A percentile compares a stretch with the other conserved stretches of the same genome.
Evolutionary conservation across 2,797 vertebrate genomes (phyloP).

Genomic region (Bovichtus diacanthus): DNA sequence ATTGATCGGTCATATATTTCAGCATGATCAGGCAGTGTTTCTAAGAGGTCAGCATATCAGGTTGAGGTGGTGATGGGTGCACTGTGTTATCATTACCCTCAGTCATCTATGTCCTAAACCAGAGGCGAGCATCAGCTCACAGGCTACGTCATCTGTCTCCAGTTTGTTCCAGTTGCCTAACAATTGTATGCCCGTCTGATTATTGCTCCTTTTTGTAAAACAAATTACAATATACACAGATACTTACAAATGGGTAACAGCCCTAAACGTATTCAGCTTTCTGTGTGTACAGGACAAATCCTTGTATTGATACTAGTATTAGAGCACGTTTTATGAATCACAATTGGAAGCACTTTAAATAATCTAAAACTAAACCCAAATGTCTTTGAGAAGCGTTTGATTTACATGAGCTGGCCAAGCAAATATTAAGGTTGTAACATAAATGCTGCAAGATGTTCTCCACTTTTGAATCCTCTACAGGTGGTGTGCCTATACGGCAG

Average conservation of each 20-base stretch:
- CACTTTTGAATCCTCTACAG: neutral
- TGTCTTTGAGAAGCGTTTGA: neutral
- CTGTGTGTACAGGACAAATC: neutral
- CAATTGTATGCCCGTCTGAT: neutral
- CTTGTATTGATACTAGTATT: neutral
- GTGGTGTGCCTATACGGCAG: neutral
- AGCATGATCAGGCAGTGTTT: neutral
- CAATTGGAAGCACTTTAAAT: constrained; percentile 3
- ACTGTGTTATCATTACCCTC: neutral
- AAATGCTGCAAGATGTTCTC: neutral
- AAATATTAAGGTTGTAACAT: neutral
- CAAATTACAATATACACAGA: neutral
- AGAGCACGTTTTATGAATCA: neutral
- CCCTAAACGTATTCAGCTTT: too few species aligned
- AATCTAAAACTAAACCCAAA: neutral
- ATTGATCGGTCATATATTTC: too few species aligned
- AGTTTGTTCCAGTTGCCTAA: neutral
- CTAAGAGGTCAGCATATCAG: neutral
- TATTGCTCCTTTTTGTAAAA: neutral
- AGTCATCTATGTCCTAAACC: neutral
- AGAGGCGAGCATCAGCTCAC: neutral
- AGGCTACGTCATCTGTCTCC: neutral
- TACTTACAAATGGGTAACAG: neutral
- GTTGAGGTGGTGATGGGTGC: neutral
- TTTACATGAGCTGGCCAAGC: neutral